Base-by-base conservation (phyloP, 64 coral and sea anemone genomes). In the Dendronephthya gigantea region DNA sequence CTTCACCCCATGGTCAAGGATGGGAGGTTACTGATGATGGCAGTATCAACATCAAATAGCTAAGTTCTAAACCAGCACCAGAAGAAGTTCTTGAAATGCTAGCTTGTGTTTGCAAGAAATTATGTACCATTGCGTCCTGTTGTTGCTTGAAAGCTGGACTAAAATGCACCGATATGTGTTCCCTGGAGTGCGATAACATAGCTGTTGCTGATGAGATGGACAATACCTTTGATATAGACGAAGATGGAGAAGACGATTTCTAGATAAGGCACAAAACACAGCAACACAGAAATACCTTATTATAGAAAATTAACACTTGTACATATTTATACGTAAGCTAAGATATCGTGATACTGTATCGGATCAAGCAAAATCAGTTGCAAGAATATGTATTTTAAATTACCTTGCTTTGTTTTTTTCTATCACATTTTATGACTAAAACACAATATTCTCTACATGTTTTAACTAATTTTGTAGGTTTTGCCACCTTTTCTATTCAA, bases 111-210 rank as follows among this genome's bases (percentile, higher is more conserved):
- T 75, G 69, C 30, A 75, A 75, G 30, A 75, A 75, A 34, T 13
- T 8, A 27, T 75, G 69, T 27, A 75, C 69, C 12, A 75, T 0
- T 35, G 69, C 30, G 1, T 15, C 29, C 4, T 75, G 69, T 34
- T 75, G 69, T 4, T 75, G 69, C 69, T 75, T 75, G 69, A 75
- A 38, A 29, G 69, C 69, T 17, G 69, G 69, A 31, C 69, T 76
- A 4, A 76, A 76, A 16, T 76, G 69, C 31, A 76, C 69, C 10
- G 69, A 76, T 38, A 76, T 76, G 31, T 76, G 69, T 38, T 2
- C 17, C 1, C 31, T 28, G 1, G 6, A 76, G n/a, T 76, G 69
- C 35, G 31, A 76, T 8, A 28, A 76, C n/a, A 76, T 76, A 30
- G n/a, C 69, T 22, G 23, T 33, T 37, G 23, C 3, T 11, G 31